Evolutionary conservation across 2,797 vertebrate genomes (phyloP), one percentile per base, ranked within the genome.

Genomic region (Champsocephalus esox): DNA sequence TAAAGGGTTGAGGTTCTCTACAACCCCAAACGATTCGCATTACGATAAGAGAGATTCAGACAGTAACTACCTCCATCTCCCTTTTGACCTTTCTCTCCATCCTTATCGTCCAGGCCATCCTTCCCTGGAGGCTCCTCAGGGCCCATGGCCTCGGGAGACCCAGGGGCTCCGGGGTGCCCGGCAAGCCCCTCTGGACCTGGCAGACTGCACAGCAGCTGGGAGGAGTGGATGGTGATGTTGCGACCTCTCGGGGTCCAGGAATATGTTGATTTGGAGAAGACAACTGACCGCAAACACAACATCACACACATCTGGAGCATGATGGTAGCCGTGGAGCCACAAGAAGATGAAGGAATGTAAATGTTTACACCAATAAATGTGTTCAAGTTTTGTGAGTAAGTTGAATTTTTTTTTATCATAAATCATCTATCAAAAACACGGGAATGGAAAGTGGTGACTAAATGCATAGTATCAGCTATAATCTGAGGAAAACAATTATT

Each of bases 51-150:
- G 24, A 45, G 1, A 58, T 4, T 16, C 8, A 12, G 0, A 24
- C 21, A 50, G 3, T 19, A 66, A 89, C 80, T 93, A 99, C 98
- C 97, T 95, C 90, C 83, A 0, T 94, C 93, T 32, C 97, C 98
- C 0, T 88, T 96, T 55, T 91, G 89, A 21, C 97, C 97, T 56
- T 92, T 96, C 14, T 95, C 94, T 12, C 97, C 97, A 0, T 99
- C 98, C 28, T 90, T 92, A 64, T 97, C 98, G 7, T 99, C 98
- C 21, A 92, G 94, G 61, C 97, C 98, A 5, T 99, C 98, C 77
- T 91, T 95, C 32, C 98, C 98, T 0, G 97, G 97, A 50, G 94
- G 87, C 3, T 97, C 98, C 96, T 97, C 97, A 66, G 94, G 95
- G 76, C 98, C 98, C 2, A 94, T 84, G 0, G 91, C 81, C 12